Base-by-base conservation (phyloP, 2,888 invertebrate species). In the Acanthosepion lycidas region DNA sequence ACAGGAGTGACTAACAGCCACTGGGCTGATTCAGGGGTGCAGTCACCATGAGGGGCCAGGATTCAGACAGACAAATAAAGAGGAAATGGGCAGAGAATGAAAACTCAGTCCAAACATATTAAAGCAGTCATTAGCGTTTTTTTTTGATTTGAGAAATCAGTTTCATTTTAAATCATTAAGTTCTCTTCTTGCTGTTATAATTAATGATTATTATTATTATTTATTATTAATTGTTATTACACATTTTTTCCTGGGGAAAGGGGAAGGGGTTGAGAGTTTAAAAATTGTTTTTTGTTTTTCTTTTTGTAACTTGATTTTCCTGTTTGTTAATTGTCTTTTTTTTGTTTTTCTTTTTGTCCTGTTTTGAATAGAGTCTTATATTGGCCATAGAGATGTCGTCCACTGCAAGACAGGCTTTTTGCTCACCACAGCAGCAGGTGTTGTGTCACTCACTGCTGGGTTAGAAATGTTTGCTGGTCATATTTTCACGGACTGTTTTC, bases 401-500 rank as follows among this genome's bases (percentile, higher is more conserved):
- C 78, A 78, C 28, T 78, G n/a, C 78, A 78, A 78, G 78, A 78
- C 78, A 78, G n/a, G 78, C 12, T 78, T n/a, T 28, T n/a, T 6
- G 18, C 8, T 78, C 78, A 78, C n/a, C 28, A 3, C 78, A n/a
- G n/a, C 78, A 78, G 78, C 78, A n/a, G 12, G n/a, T n/a, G 78
- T 78, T n/a, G n/a, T 78, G n/a, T 78, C n/a, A n/a, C 12, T n/a
- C 28, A n/a, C n/a, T 78, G n/a, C 78, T n/a, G n/a, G 78, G n/a
- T n/a, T 78, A 28, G n/a, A n/a, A 12, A 59, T 5, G 18, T n/a
- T 59, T 5, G 28, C 15, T 59, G 26, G 48, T 95, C 95, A 97
- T 91, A 96, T 96, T 94, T 96, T 95, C 93, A 96, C 95, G 33
- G 96, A 95, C 94, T 96, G 96, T 94, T 97, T 97, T 94, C 96